A percentile compares a stretch with the other conserved stretches of the same genome.
Conservation (phyloP, 2,797 vertebrate genomes). For the Halcyon smyrnensis region DNA sequence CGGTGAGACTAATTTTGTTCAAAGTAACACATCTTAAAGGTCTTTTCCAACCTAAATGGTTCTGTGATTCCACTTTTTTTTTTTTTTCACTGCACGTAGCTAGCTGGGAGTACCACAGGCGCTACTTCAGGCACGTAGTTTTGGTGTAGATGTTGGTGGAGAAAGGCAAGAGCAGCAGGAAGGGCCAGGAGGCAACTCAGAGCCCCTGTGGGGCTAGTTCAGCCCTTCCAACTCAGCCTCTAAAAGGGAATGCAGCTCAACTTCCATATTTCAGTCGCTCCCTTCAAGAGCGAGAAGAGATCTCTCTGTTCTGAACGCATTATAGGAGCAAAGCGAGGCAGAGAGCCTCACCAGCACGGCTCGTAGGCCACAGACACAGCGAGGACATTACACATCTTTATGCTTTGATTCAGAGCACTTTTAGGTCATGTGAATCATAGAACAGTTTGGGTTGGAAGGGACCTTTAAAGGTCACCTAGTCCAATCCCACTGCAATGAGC, state of each 20-base stretch:
- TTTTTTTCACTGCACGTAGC: not conserved
- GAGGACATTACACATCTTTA: not conserved
- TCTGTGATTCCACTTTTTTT: too few relatives aligned
- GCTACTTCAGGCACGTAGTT: accelerated
- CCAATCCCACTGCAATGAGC: not conserved
- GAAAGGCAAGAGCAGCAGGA: not conserved
- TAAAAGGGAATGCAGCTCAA: not conserved
- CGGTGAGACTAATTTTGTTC: not conserved
- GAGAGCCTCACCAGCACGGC: not conserved
- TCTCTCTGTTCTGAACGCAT: not conserved
- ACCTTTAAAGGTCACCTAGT: not conserved
- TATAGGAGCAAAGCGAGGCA: not conserved
- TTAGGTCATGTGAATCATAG: not conserved
- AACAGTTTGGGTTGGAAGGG: not conserved
- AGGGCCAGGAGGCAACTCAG: not conserved
- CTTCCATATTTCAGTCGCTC: not conserved
- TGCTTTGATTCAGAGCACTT: not conserved
- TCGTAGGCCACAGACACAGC: not conserved
- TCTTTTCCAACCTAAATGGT: not conserved
- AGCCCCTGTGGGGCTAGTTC: not conserved
- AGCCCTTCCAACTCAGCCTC: not conserved
- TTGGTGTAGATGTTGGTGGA: not conserved
- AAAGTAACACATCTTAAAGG: not conserved
- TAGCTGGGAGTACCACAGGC: not conserved
- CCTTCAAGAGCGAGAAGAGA: not conserved